Conservation (phyloP, 2,888 invertebrate species). For the Drosophila mulleri region DNA sequence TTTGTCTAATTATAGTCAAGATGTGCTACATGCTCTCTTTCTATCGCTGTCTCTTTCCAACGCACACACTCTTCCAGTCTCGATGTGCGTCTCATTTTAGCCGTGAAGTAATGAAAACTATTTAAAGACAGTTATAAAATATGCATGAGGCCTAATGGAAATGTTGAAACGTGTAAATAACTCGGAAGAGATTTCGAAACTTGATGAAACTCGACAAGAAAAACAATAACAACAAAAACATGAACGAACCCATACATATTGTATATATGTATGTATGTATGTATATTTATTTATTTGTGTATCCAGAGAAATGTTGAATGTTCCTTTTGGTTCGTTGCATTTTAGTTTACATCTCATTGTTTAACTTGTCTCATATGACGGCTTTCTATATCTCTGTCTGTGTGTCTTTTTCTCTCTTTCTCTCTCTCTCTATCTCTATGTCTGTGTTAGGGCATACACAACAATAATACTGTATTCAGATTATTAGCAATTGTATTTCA, state of each 20-base stretch:
- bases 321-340: conserved; percentile 9
- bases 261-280: not conserved
- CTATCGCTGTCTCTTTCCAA: not conserved
- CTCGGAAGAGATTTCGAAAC: conserved; percentile 32
- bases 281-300: not conserved
- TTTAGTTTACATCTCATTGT: conserved; percentile 20
- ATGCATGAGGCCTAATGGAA: conserved; percentile 67
- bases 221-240: not conserved
- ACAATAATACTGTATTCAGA: conserved; percentile 16
- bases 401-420: not conserved
- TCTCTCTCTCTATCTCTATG: not conserved
- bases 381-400: not conserved
- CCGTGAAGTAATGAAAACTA: conserved; percentile 68
- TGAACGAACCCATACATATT: not conserved
- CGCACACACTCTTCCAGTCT: conserved; percentile 1
- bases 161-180: conserved; percentile 65
- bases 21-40: conserved; percentile 12
- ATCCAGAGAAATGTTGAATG: conserved; percentile 20
- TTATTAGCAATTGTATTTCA: conserved; percentile 26
- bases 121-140: conserved; percentile 73
- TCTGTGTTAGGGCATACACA: not conserved
- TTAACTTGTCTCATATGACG: conserved; percentile 12
- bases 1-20: conserved; percentile 53
- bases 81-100: conserved; percentile 57
- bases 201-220: conserved; percentile 15